Conservation (phyloP, 2,797 vertebrate species). For the Acrossocheilus wenchowensis region DNA sequence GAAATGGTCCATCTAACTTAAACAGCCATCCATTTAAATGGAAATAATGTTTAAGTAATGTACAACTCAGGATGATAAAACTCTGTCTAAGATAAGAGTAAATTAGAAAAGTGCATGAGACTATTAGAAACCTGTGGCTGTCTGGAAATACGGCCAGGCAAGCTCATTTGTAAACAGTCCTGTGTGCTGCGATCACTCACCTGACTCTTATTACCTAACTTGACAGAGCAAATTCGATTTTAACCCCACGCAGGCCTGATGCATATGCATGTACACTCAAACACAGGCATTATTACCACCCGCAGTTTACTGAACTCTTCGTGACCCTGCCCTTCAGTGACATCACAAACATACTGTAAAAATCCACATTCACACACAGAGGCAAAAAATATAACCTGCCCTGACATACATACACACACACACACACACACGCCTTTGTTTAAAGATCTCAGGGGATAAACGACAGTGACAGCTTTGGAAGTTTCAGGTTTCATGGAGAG, state of each 20-base stretch:
- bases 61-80: neutral
- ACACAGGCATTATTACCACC: constrained; percentile 10
- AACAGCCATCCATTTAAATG: neutral
- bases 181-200: neutral
- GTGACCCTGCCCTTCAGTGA: constrained; percentile 27
- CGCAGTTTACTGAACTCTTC: constrained; percentile 15
- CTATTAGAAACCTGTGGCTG: neutral
- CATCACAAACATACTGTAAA: constrained; percentile 33
- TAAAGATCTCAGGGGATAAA: constrained; percentile 35
- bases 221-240: constrained; percentile 15
- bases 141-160: neutral
- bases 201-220: neutral
- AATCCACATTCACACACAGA: constrained; percentile 22
- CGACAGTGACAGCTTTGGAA: constrained; percentile 33
- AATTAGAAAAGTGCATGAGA: neutral
- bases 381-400: constrained; percentile 15
- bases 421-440: constrained; percentile 16
- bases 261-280: neutral
- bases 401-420: constrained; percentile 12
- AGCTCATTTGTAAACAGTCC: constrained; percentile 7
- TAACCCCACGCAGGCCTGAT: neutral
- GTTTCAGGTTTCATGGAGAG: constrained; percentile 30
- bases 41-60: neutral
- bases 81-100: neutral
- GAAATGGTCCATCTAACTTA: neutral